A percentile compares a stretch with the other conserved stretches of the same genome.
Conservation (phyloP, 2,797 vertebrate species). For the Choloepus didactylus region DNA sequence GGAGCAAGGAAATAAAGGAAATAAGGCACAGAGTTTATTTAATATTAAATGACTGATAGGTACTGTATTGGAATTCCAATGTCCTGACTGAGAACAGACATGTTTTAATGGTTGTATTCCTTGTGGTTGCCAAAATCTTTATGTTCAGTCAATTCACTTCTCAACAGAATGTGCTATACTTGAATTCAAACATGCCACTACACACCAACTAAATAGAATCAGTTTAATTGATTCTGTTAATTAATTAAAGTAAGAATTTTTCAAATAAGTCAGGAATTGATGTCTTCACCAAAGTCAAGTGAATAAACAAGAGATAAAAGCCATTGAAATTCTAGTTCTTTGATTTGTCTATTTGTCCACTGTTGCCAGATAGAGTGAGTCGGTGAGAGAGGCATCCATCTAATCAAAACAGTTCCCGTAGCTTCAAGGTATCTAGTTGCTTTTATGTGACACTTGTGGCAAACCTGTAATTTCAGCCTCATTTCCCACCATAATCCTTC, state of each 20-base stretch:
- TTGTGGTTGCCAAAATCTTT: constrained; percentile 28
- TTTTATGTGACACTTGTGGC: background rate
- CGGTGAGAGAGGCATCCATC: background rate
- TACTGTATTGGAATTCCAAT: background rate
- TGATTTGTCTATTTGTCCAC: background rate
- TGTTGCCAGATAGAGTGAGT: background rate
- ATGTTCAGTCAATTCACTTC: background rate
- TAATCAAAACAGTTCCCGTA: background rate
- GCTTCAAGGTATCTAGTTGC: background rate
- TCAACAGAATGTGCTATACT: background rate
- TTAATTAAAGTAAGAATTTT: background rate
- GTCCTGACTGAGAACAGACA: background rate
- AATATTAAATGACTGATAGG: background rate
- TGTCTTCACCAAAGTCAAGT: background rate
- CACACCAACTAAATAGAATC: background rate
- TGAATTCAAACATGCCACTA: background rate
- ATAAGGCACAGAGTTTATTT: background rate
- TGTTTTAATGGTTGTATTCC: background rate
- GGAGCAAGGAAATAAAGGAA: constrained; percentile 1
- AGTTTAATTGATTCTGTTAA: background rate
- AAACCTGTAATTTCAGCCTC: background rate
- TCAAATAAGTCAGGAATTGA: background rate
- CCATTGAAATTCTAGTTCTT: background rate
- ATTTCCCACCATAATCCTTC: background rate
- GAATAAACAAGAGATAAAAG: background rate